Evolutionary conservation across 2,888 invertebrate genomes (phyloP).

Genomic region (Aspidiotus destructor): DNA sequence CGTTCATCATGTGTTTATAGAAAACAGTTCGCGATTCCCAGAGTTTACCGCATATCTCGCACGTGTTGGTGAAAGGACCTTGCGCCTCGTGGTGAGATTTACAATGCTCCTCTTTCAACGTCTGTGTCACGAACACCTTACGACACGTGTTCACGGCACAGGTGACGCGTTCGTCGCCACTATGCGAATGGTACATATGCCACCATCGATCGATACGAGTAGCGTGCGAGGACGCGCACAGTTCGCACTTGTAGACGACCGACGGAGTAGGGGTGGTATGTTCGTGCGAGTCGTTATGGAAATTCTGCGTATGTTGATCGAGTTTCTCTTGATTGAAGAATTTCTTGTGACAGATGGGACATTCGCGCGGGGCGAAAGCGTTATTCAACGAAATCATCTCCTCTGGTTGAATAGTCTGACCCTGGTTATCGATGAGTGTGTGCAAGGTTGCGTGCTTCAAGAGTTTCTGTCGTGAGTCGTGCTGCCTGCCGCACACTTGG

Average conservation of each 20-base stretch:
- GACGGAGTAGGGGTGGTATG: slow-evolving; percentile 28
- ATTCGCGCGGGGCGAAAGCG: slow-evolving; percentile 38
- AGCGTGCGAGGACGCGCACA: slow-evolving; percentile 45
- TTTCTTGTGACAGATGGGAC: slow-evolving; percentile 44
- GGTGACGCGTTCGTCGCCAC: slow-evolving; percentile 40
- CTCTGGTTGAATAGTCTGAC: slow-evolving; percentile 39
- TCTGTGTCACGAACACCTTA: slow-evolving; percentile 44
- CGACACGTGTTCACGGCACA: slow-evolving; percentile 38
- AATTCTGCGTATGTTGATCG: slow-evolving; percentile 45
- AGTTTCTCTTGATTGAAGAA: slow-evolving; percentile 45
- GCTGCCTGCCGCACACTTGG: slow-evolving; percentile 48
- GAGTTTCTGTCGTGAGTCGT: slow-evolving; percentile 48
- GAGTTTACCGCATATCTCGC: slow-evolving; percentile 45
- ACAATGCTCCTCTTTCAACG: slow-evolving; percentile 43
- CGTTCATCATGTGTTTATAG: slow-evolving; percentile 48
- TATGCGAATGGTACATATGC: slow-evolving; percentile 44
- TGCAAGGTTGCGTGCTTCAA: slow-evolving; percentile 49
- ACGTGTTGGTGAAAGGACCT: slow-evolving; percentile 41
- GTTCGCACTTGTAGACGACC: slow-evolving; percentile 41
- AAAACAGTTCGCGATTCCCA: slow-evolving; percentile 48
- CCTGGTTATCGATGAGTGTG: slow-evolving; percentile 43
- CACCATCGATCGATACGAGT: slow-evolving; percentile 47
- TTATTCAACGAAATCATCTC: slow-evolving; percentile 39
- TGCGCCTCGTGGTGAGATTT: slow-evolving; percentile 44
- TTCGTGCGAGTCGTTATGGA: slow-evolving; percentile 36